Conservation (phyloP, 1,140 invertebrate species). For the Papilio glaucus region DNA sequence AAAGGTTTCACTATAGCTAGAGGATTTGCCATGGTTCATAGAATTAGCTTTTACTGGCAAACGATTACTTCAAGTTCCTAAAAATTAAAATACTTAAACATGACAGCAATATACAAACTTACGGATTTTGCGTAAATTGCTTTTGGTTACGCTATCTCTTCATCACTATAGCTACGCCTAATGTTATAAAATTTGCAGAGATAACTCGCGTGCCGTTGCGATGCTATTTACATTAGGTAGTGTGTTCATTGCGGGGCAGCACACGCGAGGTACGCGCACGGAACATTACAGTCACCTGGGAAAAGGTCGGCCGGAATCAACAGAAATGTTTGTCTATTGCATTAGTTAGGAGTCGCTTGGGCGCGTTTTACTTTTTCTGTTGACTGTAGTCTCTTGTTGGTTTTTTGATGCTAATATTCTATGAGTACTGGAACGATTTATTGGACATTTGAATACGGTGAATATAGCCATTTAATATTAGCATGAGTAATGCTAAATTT, state of each 20-base stretch:
- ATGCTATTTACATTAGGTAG: slow-evolving; percentile 46
- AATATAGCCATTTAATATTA: not conserved
- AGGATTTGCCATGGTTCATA: too few relatives aligned
- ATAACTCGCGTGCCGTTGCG: slow-evolving; percentile 44
- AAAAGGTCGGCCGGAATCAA: slow-evolving; percentile 14
- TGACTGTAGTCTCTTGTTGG: not conserved
- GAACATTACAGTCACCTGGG: slow-evolving; percentile 27
- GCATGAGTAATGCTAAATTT: too few relatives aligned
- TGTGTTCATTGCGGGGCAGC: slow-evolving; percentile 45
- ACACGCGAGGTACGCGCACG: slow-evolving; percentile 14
- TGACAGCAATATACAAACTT: not conserved
- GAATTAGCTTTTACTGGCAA: too few relatives aligned
- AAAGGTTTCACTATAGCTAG: too few relatives aligned
- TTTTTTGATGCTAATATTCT: slow-evolving; percentile 7
- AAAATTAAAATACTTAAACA: not conserved
- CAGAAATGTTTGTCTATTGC: slow-evolving; percentile 13
- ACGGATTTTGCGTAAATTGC: not conserved
- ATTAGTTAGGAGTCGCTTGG: slow-evolving; percentile 8
- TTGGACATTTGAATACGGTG: too few relatives aligned
- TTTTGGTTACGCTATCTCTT: not conserved
- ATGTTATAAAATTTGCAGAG: slow-evolving; percentile 49
- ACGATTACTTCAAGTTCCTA: too few relatives aligned
- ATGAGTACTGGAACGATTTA: not conserved
- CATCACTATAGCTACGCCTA: slow-evolving; percentile 21
- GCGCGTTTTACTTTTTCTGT: not conserved